Evolutionary conservation across 37 sponge, comb jelly and placozoan species (phyloP), one percentile per base, ranked within the genome.

Genomic region (Corticium candelabrum): DNA sequence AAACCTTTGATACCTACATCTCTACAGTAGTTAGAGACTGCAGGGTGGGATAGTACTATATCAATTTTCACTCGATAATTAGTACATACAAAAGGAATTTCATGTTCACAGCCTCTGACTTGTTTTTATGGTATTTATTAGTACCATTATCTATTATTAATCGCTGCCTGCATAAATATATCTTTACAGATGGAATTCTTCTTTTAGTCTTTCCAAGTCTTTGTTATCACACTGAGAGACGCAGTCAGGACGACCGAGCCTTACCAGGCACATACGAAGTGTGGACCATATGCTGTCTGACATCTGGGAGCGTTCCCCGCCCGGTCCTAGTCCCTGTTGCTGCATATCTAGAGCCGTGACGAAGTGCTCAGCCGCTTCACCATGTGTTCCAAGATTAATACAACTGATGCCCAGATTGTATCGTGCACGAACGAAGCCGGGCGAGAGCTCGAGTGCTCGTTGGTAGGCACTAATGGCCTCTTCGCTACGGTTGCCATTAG

Each of bases 341-440:
- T 94, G 94, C 34, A 83, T 36, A 74, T 94, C 68, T 2, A 94
- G 77, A 0, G 94, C 91, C 27, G 82, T 87, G 0, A 94, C 75
- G 41, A 94, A 94, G 69, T 94, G 94, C 71, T 94, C 89, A 1
- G 34, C 31, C 41, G 40, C 86, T 37, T 29, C 89, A 89, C 78
- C 78, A 85, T 90, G 82, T 0, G 94, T 87, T 21, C 83, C 84
- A 0, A 96, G 90, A 76, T 96, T 96, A 50, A 96, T 91, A 82
- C 98, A 96, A 80, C 91, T 88, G 71, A 96, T 90, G 0, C 94
- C 98, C 0, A 96, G 82, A 83, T 96, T 96, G 84, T 96, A 96
- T 41, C 98, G 82, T 35, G 84, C 86, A 1, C 98, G 79, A 1
- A 92, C 85, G 86, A 89, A 96, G 37, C 91, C 94, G 11, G 98